A percentile compares a stretch with the other conserved stretches of the same genome.
Evolutionary conservation across 2,888 invertebrate species (phyloP).

Genomic region (Gymnoscelis rufifasciata): DNA sequence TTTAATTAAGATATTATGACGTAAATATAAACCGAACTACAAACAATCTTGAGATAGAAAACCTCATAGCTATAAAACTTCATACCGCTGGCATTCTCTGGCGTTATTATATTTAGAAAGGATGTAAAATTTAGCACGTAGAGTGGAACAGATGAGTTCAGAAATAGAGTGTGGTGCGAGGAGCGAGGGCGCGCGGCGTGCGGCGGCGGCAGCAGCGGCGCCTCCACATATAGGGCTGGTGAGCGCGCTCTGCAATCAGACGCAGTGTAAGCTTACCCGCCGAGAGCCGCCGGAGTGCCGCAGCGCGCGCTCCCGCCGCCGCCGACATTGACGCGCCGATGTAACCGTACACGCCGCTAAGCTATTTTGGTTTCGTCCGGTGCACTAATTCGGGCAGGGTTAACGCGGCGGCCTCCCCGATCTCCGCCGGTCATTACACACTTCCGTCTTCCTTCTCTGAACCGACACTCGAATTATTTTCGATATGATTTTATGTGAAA

Average conservation of each 20-base stretch:
- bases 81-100: conserved; percentile 46
- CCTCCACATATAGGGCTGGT: conserved; percentile 75
- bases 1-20: background rate
- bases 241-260: conserved; percentile 67
- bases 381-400: conserved; percentile 79
- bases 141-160: conserved; percentile 67
- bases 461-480: conserved; percentile 54
- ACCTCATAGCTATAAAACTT: conserved; percentile 34
- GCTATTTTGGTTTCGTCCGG: conserved; percentile 76
- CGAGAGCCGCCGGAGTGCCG: conserved; percentile 54
- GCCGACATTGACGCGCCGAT: conserved; percentile 74
- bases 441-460: conserved; percentile 68
- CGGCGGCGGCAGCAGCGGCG: conserved; percentile 43
- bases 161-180: conserved; percentile 62
- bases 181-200: conserved; percentile 54
- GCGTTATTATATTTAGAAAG: conserved; percentile 62
- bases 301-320: conserved; percentile 36
- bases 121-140: conserved; percentile 65
- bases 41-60: conserved; percentile 32
- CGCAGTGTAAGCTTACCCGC: conserved; percentile 69
- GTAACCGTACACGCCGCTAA: conserved; percentile 76
- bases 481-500: conserved; percentile 30
- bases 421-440: conserved; percentile 60
- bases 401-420: conserved; percentile 72
- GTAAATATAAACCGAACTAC: conserved; percentile 7